A percentile compares a stretch with the other conserved stretches of the same genome.
phyloP scores from a whole-genome alignment of 1,140 invertebrate species.

The Scaptomyza pallida region DNA sequence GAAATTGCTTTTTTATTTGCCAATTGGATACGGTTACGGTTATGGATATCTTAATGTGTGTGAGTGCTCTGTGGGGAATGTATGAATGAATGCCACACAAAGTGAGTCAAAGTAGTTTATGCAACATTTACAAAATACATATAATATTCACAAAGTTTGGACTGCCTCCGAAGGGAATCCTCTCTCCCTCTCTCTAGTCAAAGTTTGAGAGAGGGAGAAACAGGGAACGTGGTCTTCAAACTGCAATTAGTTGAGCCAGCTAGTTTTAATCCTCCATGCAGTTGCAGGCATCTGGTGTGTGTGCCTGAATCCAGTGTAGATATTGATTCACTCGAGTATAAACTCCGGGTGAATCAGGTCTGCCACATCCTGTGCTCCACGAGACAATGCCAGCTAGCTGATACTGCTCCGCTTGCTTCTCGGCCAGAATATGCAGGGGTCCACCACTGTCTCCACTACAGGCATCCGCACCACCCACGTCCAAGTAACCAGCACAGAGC shows the following conservation, averaged over 20 bases:
- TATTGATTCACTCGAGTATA: conserved; percentile 89
- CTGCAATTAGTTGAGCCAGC: conserved; percentile 27
- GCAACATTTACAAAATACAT: conserved; percentile 53
- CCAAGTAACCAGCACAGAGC: conserved; percentile 85
- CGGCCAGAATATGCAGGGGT: conserved; percentile 85
- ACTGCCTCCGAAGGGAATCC: conserved; percentile 2
- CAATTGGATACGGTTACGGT: conserved; percentile 52
- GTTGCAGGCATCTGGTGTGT: conserved; percentile 87
- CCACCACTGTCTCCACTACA: conserved; percentile 89
- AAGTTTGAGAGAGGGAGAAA: conserved; percentile 34
- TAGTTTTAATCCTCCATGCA: conserved; percentile 54
- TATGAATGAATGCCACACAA: conserved; percentile 25
- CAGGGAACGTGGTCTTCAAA: neutral
- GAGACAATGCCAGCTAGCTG: conserved; percentile 86
- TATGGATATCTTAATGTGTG: conserved; percentile 12
- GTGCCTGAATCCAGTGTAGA: conserved; percentile 87
- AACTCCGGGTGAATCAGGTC: conserved; percentile 87
- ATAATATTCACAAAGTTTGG: conserved; percentile 44
- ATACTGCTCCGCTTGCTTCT: conserved; percentile 50
- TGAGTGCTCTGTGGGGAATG: conserved; percentile 15
- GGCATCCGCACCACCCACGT: conserved; percentile 85
- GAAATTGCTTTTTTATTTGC: conserved; percentile 78
- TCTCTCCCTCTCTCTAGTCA: conserved; percentile 26
- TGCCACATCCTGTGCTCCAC: conserved; percentile 89
- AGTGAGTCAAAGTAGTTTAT: conserved; percentile 60